Evolutionary conservation across 53 echinoderm and acorn worm genomes (phyloP), one percentile per base, ranked within the genome.

Genomic region (Stichopus horrens): DNA sequence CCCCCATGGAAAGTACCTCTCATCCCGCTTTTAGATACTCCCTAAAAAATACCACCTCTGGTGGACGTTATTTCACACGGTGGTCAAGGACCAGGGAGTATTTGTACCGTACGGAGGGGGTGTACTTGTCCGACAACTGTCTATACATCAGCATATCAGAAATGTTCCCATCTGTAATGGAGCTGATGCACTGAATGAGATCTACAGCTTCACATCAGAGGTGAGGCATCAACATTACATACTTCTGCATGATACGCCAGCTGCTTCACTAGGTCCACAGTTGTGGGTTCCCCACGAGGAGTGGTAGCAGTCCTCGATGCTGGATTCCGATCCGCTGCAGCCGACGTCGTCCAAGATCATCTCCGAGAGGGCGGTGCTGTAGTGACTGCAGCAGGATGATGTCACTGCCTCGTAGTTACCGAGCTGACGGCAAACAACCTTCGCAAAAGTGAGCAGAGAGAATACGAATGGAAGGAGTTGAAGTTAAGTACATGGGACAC

Each of bases 281-380:
- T 96, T 96, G 59, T 96, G 96, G 21, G 96, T 76, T 8, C 91
- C 91, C 96, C 96, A 96, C 8, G 89, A 71, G 58, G 90, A 90
- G 87, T 96, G 93, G 91, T 96, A 92, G 77, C 96, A 96, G 67
- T 96, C 96, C 89, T 96, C 96, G n/a, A 96, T 88, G 74, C 91
- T 89, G 58, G 90, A 79, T 85, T 96, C 96, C 19, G 89, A 63
- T 13, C 96, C 96, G 16, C 75, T 89, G 74, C 96, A 96, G 55
- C 87, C 88, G 23, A 96, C 92, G 63, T 96, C 96, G 54, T 96
- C 96, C 52, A 96, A 73, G 55, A 92, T 88, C 53, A 90, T 91
- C 19, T 82, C 22, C 23, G 52, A 9, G 3, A 1, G 13, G 8
- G 86, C 76, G 20, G 83, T 82, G 79, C 91, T 89, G 52, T 90